Evolutionary conservation across 1,140 invertebrate species (phyloP).

Genomic region (Campoletis sonorensis): DNA sequence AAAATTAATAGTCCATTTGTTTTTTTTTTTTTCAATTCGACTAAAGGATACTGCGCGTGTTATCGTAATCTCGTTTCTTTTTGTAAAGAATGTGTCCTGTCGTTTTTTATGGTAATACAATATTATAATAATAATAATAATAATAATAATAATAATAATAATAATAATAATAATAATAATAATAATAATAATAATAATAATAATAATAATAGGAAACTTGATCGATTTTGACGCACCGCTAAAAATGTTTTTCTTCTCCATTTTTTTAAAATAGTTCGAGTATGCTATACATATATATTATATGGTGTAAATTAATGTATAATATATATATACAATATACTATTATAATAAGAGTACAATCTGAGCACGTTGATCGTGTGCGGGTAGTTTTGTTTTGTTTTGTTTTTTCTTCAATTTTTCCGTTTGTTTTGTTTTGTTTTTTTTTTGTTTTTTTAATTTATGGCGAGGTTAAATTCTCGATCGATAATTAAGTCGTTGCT

Average conservation of each 20-base stretch:
- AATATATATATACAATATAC: constrained; percentile 1
- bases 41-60: too few relatives aligned
- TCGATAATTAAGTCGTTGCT: constrained; percentile 34
- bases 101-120: not conserved
- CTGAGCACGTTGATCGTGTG: not conserved
- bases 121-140: too few relatives aligned
- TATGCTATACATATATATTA: not conserved
- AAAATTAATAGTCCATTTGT: too few relatives aligned
- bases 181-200: constrained; percentile 22
- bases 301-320: not conserved
- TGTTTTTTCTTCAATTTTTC: constrained; percentile 21
- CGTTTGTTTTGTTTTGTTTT: not conserved
- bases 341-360: constrained; percentile 10
- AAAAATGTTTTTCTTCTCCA: not conserved
- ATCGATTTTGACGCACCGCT: constrained; percentile 5
- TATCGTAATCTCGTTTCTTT: too few relatives aligned
- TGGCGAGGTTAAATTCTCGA: not conserved
- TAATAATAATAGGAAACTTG: too few relatives aligned
- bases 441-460: too few relatives aligned
- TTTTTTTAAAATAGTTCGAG: not conserved
- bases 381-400: not conserved
- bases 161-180: not conserved
- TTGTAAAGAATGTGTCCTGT: not conserved
- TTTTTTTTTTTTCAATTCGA: too few relatives aligned
- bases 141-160: too few relatives aligned